Evolutionary conservation across 2,797 vertebrate genomes (phyloP).

Genomic region (Kryptopterus vitreolus): DNA sequence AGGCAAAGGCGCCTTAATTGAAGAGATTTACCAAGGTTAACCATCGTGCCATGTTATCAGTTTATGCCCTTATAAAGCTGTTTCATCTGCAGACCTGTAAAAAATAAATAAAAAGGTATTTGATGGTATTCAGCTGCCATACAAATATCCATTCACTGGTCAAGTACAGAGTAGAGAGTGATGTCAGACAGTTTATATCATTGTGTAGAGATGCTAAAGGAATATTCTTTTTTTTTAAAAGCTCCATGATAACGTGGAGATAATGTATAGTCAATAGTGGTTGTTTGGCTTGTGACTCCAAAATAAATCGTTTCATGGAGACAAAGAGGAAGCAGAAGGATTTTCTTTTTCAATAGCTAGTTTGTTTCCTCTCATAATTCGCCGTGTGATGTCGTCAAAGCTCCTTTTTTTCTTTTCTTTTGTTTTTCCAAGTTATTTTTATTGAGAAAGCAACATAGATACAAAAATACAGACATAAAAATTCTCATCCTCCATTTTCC

Average conservation of each 20-base stretch:
- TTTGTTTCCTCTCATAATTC: constrained; percentile 26
- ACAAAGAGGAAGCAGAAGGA: constrained; percentile 56
- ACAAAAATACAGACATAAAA: too few species aligned
- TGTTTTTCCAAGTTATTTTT: too few species aligned
- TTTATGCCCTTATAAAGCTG: constrained; percentile 36
- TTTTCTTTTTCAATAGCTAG: constrained; percentile 56
- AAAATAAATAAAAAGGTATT: constrained; percentile 47
- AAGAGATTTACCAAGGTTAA: constrained; percentile 55
- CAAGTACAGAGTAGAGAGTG: constrained; percentile 27
- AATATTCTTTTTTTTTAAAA: constrained; percentile 28
- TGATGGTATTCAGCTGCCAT: constrained; percentile 24
- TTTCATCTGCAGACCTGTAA: constrained; percentile 39
- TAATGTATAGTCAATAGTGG: constrained; percentile 7
- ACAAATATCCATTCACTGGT: constrained; percentile 30
- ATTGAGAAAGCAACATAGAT: too few species aligned
- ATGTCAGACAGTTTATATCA: constrained; percentile 40
- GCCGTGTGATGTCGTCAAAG: constrained; percentile 55
- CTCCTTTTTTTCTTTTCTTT: too few species aligned
- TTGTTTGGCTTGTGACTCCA: background rate
- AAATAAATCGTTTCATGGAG: constrained; percentile 27
- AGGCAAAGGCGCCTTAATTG: constrained; percentile 45
- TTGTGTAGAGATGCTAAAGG: constrained; percentile 16
- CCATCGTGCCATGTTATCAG: constrained; percentile 44
- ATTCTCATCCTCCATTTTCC: too few species aligned
- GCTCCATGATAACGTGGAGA: constrained; percentile 6